A percentile compares a stretch with the other conserved stretches of the same genome.
phyloP scores from a whole-genome alignment of 2,888 invertebrate genomes.

The Lithophane ornitopus region DNA sequence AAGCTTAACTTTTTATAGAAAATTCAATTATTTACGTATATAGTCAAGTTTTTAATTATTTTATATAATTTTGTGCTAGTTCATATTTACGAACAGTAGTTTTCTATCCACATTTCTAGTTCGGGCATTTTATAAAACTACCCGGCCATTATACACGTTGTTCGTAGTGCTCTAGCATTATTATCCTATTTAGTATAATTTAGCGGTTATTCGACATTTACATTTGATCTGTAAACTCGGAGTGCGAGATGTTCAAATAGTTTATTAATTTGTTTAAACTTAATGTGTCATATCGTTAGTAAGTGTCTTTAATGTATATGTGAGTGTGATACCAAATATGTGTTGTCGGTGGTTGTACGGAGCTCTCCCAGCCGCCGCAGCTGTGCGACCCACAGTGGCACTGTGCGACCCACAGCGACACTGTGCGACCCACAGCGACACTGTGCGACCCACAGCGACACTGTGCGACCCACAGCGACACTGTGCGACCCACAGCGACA shows the following conservation, averaged over 20 bases:
- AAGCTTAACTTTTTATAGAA: constrained; percentile 22
- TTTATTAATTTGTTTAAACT: constrained; percentile 71
- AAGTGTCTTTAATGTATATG: constrained; percentile 55
- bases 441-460: background rate
- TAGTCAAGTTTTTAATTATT: constrained; percentile 27
- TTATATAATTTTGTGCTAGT: constrained; percentile 36
- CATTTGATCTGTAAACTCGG: constrained; percentile 79
- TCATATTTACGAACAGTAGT: constrained; percentile 49
- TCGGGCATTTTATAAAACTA: constrained; percentile 33
- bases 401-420: background rate
- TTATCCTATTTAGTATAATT: constrained; percentile 75
- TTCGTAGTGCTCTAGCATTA: constrained; percentile 51
- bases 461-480: background rate
- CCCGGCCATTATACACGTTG: constrained; percentile 19
- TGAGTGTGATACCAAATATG: constrained; percentile 62
- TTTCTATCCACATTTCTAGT: constrained; percentile 34
- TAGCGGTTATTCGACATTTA: constrained; percentile 61
- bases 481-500: background rate
- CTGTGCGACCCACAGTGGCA: too few species aligned
- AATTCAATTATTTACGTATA: background rate
- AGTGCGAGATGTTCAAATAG: constrained; percentile 66
- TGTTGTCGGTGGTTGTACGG: constrained; percentile 24
- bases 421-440: background rate
- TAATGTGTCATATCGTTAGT: constrained; percentile 67
- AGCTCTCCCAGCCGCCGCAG: constrained; percentile 12